Base-by-base conservation (phyloP, 2,888 invertebrate genomes). In the Drosophila austrosaltans region DNA sequence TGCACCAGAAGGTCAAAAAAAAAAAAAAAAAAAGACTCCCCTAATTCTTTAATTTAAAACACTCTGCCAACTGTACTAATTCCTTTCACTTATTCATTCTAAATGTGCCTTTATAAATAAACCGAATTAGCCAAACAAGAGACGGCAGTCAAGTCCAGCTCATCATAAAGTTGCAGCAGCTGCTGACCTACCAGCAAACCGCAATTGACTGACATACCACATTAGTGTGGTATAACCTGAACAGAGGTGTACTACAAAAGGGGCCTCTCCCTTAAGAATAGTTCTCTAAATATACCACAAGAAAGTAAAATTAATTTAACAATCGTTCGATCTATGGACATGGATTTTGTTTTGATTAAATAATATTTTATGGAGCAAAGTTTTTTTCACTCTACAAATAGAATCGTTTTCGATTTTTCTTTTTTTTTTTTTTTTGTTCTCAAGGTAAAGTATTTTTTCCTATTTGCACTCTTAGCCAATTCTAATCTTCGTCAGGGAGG, bases 61-160 rank as follows among this genome's bases (percentile, higher is more conserved):
- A 36, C 36, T 36, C 10, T 36, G 8, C 8, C 36, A 36, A 36
- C 36, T 36, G 4, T 22, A 39, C n/a, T 16, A 40, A n/a, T 40
- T 58, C n/a, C n/a, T 10, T 58, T 12, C n/a, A 61, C 2, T 36
- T 44, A 53, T 44, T 36, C 25, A 44, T 28, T 28, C 22, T 4
- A 16, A 30, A 39, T 57, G 16, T 3, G 8, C n/a, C 40, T 54
- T 3, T 3, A 67, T 57, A 66, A 66, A 67, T 66, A 68, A 66
- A 68, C 57, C 20, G 5, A 56, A 66, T 53, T 58, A 32, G 56
- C 68, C 53, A 2, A 40, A 22, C 16, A 32, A 48, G 48, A 53
- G 32, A 22, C 1, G 44, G 20, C 22, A 8, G 48, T 7, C 48
- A 48, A 48, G 48, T 48, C 22, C 48, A 32, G 16, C 53, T 68